A percentile compares a stretch with the other conserved stretches of the same genome.
Evolutionary conservation across 2,797 vertebrate species (phyloP).

Genomic region (Rhincodon typus): DNA sequence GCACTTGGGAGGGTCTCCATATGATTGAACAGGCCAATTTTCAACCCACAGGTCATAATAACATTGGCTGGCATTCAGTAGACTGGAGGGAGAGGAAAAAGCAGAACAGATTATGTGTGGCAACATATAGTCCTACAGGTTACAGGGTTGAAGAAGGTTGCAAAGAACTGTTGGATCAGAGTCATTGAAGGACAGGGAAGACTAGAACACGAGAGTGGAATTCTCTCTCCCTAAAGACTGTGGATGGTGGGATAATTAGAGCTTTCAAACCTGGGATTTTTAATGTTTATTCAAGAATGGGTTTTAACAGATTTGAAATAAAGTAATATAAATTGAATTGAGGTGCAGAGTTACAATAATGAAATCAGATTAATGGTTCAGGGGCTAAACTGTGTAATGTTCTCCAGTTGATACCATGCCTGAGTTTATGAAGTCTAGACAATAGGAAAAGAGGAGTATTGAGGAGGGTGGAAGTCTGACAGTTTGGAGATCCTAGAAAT

Average conservation of each 20-base stretch:
- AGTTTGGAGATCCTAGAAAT: background rate
- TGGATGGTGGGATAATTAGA: background rate
- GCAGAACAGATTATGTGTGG: background rate
- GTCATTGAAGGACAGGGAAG: background rate
- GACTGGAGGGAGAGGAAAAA: background rate
- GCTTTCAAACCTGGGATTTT: background rate
- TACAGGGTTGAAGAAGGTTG: background rate
- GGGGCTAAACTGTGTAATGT: background rate
- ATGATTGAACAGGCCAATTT: too few species aligned
- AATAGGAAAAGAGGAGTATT: background rate
- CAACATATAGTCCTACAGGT: too few species aligned
- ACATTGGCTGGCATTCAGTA: background rate
- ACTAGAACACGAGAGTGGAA: background rate
- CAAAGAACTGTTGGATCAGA: background rate
- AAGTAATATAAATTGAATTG: background rate
- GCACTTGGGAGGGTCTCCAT: too few species aligned
- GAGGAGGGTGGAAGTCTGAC: background rate
- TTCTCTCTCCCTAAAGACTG: background rate
- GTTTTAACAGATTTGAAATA: background rate
- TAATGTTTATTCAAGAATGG: background rate
- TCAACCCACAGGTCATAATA: too few species aligned
- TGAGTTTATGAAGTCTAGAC: background rate
- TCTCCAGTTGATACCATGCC: background rate
- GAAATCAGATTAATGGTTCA: background rate
- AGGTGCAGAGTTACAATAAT: background rate